Percentiles rank a stretch among this genome's conserved stretches.
Evolutionary conservation across 2,113 vertebrate species (phyloP).

Genomic region (Mus spicilegus): DNA sequence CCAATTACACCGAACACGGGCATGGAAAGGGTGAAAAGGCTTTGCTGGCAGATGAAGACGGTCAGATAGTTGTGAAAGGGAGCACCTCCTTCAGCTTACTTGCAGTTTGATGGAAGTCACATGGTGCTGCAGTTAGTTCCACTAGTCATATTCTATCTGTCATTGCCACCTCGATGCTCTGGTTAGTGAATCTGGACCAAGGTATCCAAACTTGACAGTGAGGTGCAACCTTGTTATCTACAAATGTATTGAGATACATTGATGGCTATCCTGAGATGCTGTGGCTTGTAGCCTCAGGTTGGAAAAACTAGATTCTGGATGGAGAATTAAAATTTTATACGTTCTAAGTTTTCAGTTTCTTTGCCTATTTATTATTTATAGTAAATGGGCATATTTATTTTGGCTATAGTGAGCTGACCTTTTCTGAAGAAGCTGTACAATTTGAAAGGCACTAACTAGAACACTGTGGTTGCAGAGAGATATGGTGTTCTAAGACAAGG

Average conservation of each 20-base stretch:
- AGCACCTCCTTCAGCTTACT: neutral
- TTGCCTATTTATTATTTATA: conserved; percentile 11
- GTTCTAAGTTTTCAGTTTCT: neutral
- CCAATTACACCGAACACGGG: neutral
- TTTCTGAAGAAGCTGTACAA: neutral
- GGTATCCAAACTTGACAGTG: neutral
- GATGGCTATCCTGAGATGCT: neutral
- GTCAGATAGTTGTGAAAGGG: neutral
- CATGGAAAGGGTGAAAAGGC: neutral
- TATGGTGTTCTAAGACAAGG: neutral
- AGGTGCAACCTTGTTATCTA: neutral
- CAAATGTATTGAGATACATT: neutral
- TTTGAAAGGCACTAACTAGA: neutral
- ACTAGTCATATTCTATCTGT: neutral
- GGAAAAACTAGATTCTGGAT: too few species aligned
- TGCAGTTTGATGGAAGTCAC: neutral
- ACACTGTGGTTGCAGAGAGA: neutral
- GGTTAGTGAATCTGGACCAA: neutral
- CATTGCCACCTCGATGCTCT: neutral
- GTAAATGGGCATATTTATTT: neutral
- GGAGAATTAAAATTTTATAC: neutral
- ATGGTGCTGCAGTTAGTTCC: neutral
- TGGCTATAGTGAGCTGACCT: neutral
- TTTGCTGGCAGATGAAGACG: neutral
- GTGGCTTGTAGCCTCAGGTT: neutral